phyloP scores from a whole-genome alignment of 2,888 invertebrate genomes.

The Hypercompe scribonia region DNA sequence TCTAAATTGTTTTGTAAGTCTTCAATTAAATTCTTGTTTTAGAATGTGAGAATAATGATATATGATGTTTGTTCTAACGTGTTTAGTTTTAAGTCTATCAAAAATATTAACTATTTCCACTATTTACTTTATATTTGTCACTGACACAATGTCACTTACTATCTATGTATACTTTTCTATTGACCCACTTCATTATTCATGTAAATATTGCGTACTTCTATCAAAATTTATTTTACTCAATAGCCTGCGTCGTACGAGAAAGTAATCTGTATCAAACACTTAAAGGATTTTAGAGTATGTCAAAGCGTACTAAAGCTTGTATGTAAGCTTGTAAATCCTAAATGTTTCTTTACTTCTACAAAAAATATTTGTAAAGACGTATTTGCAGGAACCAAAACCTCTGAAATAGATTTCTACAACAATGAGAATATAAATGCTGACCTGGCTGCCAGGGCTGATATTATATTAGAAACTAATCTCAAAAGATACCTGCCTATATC shows the following conservation, averaged over 20 bases:
- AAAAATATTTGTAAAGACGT: slow-evolving; percentile 49
- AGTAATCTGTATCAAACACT: background rate
- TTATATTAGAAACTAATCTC: slow-evolving; percentile 54
- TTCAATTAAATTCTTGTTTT: background rate
- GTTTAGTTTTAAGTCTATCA: too few species aligned
- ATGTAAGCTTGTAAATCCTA: background rate
- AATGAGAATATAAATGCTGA: slow-evolving; percentile 65
- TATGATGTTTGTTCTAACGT: too few species aligned
- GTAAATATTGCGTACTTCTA: background rate
- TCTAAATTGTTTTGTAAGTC: background rate
- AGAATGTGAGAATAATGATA: background rate
- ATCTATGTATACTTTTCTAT: background rate
- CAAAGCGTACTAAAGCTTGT: background rate
- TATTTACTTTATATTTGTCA: background rate
- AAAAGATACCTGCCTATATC: slow-evolving; percentile 67
- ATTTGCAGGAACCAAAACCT: slow-evolving; percentile 77
- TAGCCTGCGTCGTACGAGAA: background rate
- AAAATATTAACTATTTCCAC: too few species aligned
- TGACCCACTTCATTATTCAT: background rate
- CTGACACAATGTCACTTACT: background rate
- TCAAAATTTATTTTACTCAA: background rate
- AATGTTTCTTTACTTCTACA: slow-evolving; percentile 7
- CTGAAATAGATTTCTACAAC: slow-evolving; percentile 83
- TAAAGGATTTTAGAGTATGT: background rate
- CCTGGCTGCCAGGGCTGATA: slow-evolving; percentile 58